Percentiles rank a stretch among this genome's conserved stretches.
Conservation (phyloP, 2,888 invertebrate species). For the Stegophylla sp. region DNA sequence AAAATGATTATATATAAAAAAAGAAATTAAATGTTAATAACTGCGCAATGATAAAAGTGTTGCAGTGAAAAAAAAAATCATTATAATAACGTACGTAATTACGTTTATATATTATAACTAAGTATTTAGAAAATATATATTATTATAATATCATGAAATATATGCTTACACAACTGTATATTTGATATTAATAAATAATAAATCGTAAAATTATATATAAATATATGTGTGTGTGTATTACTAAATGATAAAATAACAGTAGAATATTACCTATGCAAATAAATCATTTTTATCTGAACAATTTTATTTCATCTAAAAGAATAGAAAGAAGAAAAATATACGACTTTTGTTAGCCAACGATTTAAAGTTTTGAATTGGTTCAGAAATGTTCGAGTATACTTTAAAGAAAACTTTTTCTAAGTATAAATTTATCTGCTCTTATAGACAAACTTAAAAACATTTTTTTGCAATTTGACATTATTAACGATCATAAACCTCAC, state of each 20-base stretch:
- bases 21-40: conserved; percentile 3
- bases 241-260: not conserved
- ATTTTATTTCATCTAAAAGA: not conserved
- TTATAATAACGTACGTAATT: conserved; percentile 11
- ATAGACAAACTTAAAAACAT: too few species aligned
- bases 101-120: conserved; percentile 2
- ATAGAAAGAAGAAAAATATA: too few species aligned
- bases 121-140: not conserved
- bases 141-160: not conserved
- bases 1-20: not conserved
- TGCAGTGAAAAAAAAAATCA: not conserved
- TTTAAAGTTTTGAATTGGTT: too few species aligned
- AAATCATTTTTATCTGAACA: not conserved
- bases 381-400: too few species aligned
- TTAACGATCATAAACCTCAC: too few species aligned
- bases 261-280: not conserved
- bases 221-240: too few species aligned
- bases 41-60: conserved; percentile 11
- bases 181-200: conserved; percentile 3
- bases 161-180: not conserved
- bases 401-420: too few species aligned
- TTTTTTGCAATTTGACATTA: too few species aligned
- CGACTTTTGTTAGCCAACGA: too few species aligned
- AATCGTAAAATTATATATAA: not conserved
- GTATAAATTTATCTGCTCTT: too few species aligned